A percentile compares a stretch with the other conserved stretches of the same genome.
phyloP scores from a whole-genome alignment of 1,140 invertebrate genomes.

The Cylas formicarius region DNA sequence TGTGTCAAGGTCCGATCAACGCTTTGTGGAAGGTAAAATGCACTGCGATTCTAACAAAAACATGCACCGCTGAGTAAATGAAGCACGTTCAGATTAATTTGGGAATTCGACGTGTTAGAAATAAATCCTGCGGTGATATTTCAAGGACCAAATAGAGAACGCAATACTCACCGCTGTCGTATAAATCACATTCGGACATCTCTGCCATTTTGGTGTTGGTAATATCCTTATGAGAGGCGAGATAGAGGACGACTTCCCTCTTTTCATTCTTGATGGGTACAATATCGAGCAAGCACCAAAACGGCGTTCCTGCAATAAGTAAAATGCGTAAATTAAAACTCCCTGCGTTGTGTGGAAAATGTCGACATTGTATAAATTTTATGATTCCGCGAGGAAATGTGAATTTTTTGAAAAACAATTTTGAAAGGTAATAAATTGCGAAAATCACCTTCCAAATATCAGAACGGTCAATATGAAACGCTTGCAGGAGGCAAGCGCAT shows the following conservation, averaged over 20 bases:
- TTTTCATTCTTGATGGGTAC: slow-evolving; percentile 99
- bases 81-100: slow-evolving; percentile 14
- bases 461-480: too few relatives aligned
- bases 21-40: too few relatives aligned
- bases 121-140: slow-evolving; percentile 1
- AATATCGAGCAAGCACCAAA: slow-evolving; percentile 95
- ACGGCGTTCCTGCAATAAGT: slow-evolving; percentile 67
- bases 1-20: too few relatives aligned
- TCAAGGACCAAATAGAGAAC: slow-evolving; percentile 3
- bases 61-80: slow-evolving; percentile 1
- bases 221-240: slow-evolving; percentile 96
- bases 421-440: too few relatives aligned
- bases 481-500: too few relatives aligned
- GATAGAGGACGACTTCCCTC: slow-evolving; percentile 89
- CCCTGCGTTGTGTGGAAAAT: neutral
- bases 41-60: neutral
- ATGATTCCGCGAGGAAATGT: too few relatives aligned
- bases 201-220: slow-evolving; percentile 81
- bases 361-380: too few relatives aligned
- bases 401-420: too few relatives aligned
- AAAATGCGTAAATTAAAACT: neutral
- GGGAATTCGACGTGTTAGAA: slow-evolving; percentile 1
- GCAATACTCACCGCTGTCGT: slow-evolving; percentile 68
- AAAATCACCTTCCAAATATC: too few relatives aligned
- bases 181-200: slow-evolving; percentile 69